Percentiles rank a stretch among this genome's conserved stretches.
These are phyloP conservation scores for Patiria miniata DNA, from an alignment of 35 echinoderm and acorn worm genomes.

Conservation along the genomic window DNA sequence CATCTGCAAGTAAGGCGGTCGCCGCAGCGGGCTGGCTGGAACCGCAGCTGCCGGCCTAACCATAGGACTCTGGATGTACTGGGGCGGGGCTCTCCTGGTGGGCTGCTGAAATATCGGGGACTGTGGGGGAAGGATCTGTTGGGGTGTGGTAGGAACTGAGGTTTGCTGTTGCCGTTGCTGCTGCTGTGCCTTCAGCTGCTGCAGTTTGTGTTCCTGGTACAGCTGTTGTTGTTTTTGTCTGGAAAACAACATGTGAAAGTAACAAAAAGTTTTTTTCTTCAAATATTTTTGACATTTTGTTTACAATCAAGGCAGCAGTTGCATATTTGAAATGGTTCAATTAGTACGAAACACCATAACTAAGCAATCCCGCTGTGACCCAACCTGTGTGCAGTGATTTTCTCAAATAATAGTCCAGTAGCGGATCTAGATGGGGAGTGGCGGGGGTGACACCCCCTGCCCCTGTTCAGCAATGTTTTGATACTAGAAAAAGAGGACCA, in stretches of 20 bases:
- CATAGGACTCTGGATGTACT: conserved; percentile 10
- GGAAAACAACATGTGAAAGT: background rate
- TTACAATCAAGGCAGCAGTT: background rate
- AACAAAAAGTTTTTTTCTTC: background rate
- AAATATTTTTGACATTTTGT: background rate
- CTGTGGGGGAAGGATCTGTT: background rate
- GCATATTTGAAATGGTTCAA: background rate
- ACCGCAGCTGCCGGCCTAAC: background rate
- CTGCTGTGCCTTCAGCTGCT: conserved; percentile 2
- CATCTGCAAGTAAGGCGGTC: conserved; percentile 18
- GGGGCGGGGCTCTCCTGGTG: background rate
- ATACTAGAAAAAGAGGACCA: no score
- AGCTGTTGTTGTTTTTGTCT: conserved; percentile 12
- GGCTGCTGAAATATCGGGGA: background rate
- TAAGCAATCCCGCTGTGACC: no score
- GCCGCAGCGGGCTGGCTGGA: background rate
- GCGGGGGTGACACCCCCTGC: no score
- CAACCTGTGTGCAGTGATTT: no score
- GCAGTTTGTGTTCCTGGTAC: background rate
- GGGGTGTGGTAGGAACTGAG: background rate
- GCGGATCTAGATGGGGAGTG: no score
- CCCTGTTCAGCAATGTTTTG: no score
- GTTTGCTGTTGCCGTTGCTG: background rate
- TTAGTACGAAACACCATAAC: no score
- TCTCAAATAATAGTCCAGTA: no score